A percentile compares a stretch with the other conserved stretches of the same genome.
Conservation (phyloP, 1,140 invertebrate genomes). For the Habropoda laboriosa region DNA sequence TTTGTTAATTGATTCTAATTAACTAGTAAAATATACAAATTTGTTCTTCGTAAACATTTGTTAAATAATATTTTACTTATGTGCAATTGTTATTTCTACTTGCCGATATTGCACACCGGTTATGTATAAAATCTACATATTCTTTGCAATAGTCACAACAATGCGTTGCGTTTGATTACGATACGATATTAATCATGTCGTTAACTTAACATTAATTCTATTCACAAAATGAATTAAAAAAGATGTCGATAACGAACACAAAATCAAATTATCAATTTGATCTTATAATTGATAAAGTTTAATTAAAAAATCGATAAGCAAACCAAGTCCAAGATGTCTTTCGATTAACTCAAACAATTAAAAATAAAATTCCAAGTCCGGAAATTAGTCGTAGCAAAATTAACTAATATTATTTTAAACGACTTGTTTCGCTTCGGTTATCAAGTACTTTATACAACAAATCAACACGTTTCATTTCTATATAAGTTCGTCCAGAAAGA, state of each 20-base stretch:
- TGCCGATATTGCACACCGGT: constrained; percentile 16
- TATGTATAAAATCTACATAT: not conserved
- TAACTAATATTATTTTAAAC: not conserved
- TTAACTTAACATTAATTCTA: not conserved
- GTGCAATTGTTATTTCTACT: not conserved
- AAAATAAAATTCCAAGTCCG: not conserved
- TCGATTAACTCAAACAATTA: not conserved
- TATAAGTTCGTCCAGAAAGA: constrained; percentile 31
- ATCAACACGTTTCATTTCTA: not conserved
- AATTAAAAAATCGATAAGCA: not conserved
- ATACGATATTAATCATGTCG: not conserved
- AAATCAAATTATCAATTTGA: not conserved
- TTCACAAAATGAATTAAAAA: not conserved
- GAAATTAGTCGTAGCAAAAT: not conserved
- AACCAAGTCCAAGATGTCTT: not conserved
- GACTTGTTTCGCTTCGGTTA: not conserved
- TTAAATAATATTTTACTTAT: not conserved
- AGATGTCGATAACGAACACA: not conserved
- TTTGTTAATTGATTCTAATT: not conserved
- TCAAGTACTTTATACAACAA: not conserved
- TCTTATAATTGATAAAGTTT: not conserved
- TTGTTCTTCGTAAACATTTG: not conserved
- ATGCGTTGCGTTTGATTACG: not conserved
- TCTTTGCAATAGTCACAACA: not conserved
- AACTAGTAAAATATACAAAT: not conserved